Evolutionary conservation across 2,113 vertebrate genomes (phyloP), one percentile per base, ranked within the genome.

Genomic region (Petrocephalus zakoni): DNA sequence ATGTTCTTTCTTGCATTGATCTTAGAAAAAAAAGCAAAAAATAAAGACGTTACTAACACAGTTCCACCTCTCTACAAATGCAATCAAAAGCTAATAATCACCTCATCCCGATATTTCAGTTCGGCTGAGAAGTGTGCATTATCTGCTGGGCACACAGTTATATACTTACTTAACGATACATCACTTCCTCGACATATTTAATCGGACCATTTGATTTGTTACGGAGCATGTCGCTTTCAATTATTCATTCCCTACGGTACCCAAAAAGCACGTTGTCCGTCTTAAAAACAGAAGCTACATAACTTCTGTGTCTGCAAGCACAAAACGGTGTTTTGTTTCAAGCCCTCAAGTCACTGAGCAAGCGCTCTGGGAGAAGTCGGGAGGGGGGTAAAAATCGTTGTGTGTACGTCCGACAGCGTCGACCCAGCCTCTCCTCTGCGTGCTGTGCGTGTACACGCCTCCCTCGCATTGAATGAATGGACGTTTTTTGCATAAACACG

Each of bases 1-100:
- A 90, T 91, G 90, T 91, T 93, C 58, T 52, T 25, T 34, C 19
- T 81, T 86, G 87, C 90, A 92, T 61, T 22, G 21, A 83, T 22
- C 91, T 93, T 90, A 52, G 61, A 46, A 17, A 87, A 75, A 86
- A n/a, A 61, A 61, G 9, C 7, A 87, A 25, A 42, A 37, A 46
- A 46, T 4, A 22, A 87, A n/a, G 1, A 22, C 6, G 5, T 86
- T 56, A 86, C 15, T 8, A 56, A 34, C 34, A 34, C 51, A 53
- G 52, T 19, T 75, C 15, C 29, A 37, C 13, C 15, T 75, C 15
- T 0, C 29, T 42, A 29, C 72, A 78, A 78, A 78, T 7, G 17
- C 72, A 78, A 75, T 75, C 21, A 53, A 49, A 29, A 56, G 25
- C 29, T 56, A 34, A 86, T 64, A 22, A 61, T 19, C 34, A 22